Conservation (phyloP, 2,113 vertebrate species). For the Ploceus nigricollis region DNA sequence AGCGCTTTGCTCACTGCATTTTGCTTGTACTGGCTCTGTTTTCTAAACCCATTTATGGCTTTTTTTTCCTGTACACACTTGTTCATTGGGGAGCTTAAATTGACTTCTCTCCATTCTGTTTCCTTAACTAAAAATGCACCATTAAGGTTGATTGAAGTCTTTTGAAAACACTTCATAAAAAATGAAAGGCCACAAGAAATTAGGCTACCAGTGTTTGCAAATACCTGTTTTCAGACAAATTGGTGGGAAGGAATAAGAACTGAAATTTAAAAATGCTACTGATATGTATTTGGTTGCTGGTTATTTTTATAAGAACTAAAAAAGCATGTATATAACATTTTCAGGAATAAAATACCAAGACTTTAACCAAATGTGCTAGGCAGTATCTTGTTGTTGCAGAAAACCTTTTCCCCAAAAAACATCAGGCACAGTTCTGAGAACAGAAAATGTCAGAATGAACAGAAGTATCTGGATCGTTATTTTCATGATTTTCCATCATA, state of each 20-base stretch:
- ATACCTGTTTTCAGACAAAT: conserved; percentile 75
- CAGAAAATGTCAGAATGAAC: neutral
- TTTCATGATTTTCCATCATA: neutral
- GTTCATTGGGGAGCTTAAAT: conserved; percentile 78
- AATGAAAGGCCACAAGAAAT: conserved; percentile 74
- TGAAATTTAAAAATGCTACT: conserved; percentile 68
- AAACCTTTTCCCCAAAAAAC: neutral
- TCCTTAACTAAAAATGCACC: conserved; percentile 80
- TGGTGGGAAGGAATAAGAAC: conserved; percentile 78
- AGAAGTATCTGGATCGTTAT: neutral
- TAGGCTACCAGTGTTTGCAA: conserved; percentile 78
- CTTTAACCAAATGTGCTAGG: neutral
- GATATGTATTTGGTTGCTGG: conserved; percentile 61
- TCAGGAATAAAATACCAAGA: neutral
- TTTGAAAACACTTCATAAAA: conserved; percentile 78
- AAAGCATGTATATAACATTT: conserved; percentile 26
- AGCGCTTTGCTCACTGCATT: conserved; percentile 68
- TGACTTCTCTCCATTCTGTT: conserved; percentile 80
- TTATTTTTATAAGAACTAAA: conserved; percentile 22
- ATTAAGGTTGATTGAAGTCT: conserved; percentile 82
- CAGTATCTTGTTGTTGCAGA: neutral
- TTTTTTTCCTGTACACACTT: conserved; percentile 68
- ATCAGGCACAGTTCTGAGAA: neutral
- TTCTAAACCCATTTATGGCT: conserved; percentile 77
- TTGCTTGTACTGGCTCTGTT: conserved; percentile 70